phyloP scores from a whole-genome alignment of 2,888 invertebrate genomes.

The Mythimna loreyi region DNA sequence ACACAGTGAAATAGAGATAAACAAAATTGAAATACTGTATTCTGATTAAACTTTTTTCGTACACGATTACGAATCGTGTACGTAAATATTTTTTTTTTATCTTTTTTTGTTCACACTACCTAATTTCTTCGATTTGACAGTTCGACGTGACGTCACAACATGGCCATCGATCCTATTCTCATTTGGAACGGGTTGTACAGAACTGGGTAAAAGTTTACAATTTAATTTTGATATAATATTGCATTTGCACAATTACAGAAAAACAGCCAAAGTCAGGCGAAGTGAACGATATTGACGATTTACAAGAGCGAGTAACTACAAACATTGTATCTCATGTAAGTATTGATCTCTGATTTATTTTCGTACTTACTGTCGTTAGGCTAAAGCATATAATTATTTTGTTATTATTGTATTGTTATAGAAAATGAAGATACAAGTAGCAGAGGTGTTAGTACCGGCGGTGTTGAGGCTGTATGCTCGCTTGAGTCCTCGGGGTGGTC shows the following conservation, averaged over 20 bases:
- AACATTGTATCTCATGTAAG: conserved; percentile 89
- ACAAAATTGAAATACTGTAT: no score
- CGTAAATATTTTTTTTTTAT: no score
- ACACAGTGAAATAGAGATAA: no score
- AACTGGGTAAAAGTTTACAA: not conserved
- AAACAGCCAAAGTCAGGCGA: conserved; percentile 82
- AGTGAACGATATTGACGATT: conserved; percentile 85
- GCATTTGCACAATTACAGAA: conserved; percentile 62
- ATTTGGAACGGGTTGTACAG: no score
- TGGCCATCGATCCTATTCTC: no score
- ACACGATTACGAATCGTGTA: no score
- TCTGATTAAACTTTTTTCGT: no score
- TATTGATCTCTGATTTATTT: conserved; percentile 21
- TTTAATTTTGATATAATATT: not conserved
- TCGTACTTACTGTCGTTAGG: not conserved
- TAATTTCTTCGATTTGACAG: no score
- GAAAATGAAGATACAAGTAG: conserved; percentile 92
- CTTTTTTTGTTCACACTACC: no score
- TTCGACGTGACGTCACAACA: no score
- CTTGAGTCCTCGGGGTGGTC: conserved; percentile 85
- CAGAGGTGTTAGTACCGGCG: conserved; percentile 92
- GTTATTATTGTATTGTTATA: conserved; percentile 58
- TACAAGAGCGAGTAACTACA: conserved; percentile 81
- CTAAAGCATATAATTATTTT: not conserved
- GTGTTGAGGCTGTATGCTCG: conserved; percentile 92